Conservation (phyloP, 2,797 vertebrate species). For the Halcyon badia region DNA sequence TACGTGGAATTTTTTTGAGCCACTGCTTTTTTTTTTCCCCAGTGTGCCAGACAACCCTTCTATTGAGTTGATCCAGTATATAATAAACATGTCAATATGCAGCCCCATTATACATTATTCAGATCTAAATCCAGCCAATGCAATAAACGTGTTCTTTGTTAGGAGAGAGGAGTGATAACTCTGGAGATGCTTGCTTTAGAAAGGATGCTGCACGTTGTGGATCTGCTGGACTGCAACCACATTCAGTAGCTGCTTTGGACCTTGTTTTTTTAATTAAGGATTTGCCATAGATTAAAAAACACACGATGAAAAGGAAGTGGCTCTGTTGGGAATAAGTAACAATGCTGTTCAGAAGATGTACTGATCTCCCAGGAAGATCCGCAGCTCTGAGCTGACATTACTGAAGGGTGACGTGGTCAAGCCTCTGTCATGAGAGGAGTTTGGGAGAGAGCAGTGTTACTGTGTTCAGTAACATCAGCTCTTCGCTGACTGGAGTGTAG, state of each 20-base stretch:
- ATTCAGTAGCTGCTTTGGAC: background rate
- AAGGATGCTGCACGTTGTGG: background rate
- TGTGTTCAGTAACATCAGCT: background rate
- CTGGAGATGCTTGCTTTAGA: background rate
- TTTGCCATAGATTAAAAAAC: slow-evolving; percentile 25
- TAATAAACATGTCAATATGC: background rate
- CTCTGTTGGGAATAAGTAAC: slow-evolving; percentile 35
- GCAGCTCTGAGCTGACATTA: background rate
- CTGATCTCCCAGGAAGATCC: background rate
- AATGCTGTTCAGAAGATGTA: background rate
- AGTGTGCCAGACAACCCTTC: background rate
- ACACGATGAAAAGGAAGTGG: slow-evolving; percentile 25
- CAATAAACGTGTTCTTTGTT: background rate
- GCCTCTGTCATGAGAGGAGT: background rate
- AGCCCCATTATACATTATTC: background rate
- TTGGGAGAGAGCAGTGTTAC: background rate
- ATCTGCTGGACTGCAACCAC: background rate
- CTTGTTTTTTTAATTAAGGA: background rate
- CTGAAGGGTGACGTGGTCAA: background rate
- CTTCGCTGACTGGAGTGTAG: background rate
- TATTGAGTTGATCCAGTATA: background rate
- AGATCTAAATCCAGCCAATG: background rate
- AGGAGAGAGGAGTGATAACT: background rate
- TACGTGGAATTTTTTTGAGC: background rate
- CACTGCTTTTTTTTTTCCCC: background rate